These are phyloP conservation scores for Psettodes erumei DNA, from an alignment of 2,113 vertebrate genomes.

Conservation along the genomic window DNA sequence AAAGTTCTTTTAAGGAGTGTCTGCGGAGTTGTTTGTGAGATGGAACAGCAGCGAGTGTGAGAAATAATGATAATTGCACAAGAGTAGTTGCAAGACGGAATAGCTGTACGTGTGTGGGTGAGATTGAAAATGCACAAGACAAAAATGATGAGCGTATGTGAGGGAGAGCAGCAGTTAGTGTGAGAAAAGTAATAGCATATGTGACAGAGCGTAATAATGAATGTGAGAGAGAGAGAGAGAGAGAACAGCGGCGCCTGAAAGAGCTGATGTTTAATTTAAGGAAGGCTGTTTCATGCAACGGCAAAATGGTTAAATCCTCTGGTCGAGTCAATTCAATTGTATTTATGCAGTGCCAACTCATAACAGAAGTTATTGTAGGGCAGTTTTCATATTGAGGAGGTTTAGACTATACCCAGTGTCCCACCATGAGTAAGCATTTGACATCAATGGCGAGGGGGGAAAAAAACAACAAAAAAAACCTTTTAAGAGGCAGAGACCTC, in stretches of 20 bases:
- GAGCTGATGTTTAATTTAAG: constrained; percentile 1
- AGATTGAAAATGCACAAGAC: not conserved
- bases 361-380: too few relatives aligned
- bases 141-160: constrained; percentile 2
- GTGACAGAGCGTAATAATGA: constrained; percentile 3
- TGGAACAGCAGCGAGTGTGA: not conserved
- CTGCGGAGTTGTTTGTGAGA: not conserved
- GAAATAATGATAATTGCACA: not conserved
- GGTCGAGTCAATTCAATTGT: too few relatives aligned
- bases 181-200: not conserved
- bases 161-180: not conserved
- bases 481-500: too few relatives aligned
- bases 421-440: too few relatives aligned
- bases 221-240: too few relatives aligned
- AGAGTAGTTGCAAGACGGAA: constrained; percentile 3
- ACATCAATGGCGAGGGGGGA: too few relatives aligned
- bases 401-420: too few relatives aligned
- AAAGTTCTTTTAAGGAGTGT: not conserved
- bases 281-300: not conserved
- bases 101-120: not conserved
- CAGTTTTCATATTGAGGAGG: too few relatives aligned
- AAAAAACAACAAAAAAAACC: too few relatives aligned
- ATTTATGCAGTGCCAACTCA: too few relatives aligned
- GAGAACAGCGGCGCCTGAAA: not conserved
- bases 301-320: not conserved